Evolutionary conservation across 2,888 invertebrate species (phyloP), one percentile per base, ranked within the genome.

Genomic region (Eulithis testata): DNA sequence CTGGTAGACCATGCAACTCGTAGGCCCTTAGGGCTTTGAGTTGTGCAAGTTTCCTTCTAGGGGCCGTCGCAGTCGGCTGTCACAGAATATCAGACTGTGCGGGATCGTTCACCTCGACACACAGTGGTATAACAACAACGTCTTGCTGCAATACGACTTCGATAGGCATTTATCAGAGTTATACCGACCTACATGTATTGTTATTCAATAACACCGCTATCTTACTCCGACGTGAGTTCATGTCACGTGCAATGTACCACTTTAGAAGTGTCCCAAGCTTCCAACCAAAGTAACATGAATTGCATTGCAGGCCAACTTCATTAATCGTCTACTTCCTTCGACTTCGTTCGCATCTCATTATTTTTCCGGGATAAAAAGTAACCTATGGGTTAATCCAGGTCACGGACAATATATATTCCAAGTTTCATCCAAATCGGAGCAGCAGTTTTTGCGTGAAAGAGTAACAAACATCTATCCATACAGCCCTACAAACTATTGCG

Each of bases 1-100:
- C 21, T 57, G n/a, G 56, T 60, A 37, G 60, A 52, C 57, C 63
- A 53, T 60, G 65, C 56, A 45, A 9, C n/a, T 51, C 7, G 47
- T 45, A 57, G 49, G 40, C 8, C 53, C 61, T 49, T 60, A 68
- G 60, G 65, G 59, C 37, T 49, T 58, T 45, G 59, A 68, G 72
- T 71, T 74, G 78, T 77, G 82, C 89, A 88, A 88, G 84, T 75
- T 91, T 82, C 90, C 90, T 79, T 89, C 79, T 90, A 88, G 78
- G 89, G 89, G 83, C 72, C 73, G 80, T 72, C 71, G 74, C 69
- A 66, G 73, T 73, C 73, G 72, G 73, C 73, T 66, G 76, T 70
- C 63, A 43, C 70, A 69, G 69, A 65, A 66, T 64, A 70, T 37
- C 50, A 52, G 53, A 84, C 82, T 83, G 83, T 86, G 80, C 84